Conservation (phyloP, 2,888 invertebrate genomes). For the Drosophila greeni region DNA sequence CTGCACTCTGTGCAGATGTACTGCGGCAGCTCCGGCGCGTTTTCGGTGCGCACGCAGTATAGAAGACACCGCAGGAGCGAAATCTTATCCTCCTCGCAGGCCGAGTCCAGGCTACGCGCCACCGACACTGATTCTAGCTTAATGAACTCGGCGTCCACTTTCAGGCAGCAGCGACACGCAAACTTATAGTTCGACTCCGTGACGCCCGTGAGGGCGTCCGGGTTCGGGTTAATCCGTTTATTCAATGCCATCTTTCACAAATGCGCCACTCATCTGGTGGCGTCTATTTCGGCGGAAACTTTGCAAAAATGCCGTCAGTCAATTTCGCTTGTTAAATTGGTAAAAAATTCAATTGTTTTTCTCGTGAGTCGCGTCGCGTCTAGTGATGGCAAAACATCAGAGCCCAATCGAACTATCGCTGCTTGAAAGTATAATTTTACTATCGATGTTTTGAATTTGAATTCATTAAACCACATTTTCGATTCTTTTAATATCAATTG, state of each 20-base stretch:
- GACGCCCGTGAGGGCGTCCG: constrained; percentile 21
- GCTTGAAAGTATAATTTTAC: no score
- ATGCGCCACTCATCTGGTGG: constrained; percentile 13
- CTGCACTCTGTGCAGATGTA: constrained; percentile 71
- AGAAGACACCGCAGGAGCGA: constrained; percentile 66
- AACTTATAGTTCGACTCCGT: constrained; percentile 59
- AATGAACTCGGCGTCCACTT: constrained; percentile 68
- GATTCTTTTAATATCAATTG: no score
- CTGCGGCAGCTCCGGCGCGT: constrained; percentile 60
- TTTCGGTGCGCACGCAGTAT: constrained; percentile 65
- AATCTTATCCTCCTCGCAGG: constrained; percentile 41
- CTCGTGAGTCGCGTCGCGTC: constrained; percentile 30
- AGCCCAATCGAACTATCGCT: no score
- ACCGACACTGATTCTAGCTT: constrained; percentile 63
- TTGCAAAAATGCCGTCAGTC: constrained; percentile 1
- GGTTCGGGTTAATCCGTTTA: constrained; percentile 42
- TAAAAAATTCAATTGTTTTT: constrained; percentile 36
- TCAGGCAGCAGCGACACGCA: constrained; percentile 73
- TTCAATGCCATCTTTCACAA: constrained; percentile 48
- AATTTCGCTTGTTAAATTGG: background rate
- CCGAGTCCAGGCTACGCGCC: constrained; percentile 34
- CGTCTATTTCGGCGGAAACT: background rate
- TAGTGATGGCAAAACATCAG: no score
- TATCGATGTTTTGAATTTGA: no score
- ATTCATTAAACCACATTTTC: no score